Percentiles rank a stretch among this genome's conserved stretches.
Conservation (phyloP, 2,113 vertebrate species). For the Calypte anna region DNA sequence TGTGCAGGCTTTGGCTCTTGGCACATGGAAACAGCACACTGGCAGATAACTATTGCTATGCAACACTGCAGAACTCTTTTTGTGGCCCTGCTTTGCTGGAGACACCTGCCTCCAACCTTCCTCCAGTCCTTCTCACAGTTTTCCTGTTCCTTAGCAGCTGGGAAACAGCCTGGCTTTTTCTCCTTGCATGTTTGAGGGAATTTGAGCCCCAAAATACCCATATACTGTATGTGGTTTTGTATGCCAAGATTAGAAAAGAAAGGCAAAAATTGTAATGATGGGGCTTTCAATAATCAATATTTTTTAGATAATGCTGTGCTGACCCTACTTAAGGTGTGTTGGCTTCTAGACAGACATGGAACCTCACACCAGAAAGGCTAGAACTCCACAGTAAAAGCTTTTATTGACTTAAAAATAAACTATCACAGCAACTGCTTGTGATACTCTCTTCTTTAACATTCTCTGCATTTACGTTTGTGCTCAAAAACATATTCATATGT, state of each 20-base stretch:
- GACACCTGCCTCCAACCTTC: conserved; percentile 49
- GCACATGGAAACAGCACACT: conserved; percentile 49
- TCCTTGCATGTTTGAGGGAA: not conserved
- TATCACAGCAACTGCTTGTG: not conserved
- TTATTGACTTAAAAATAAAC: not conserved
- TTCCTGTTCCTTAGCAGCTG: not conserved
- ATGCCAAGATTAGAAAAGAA: not conserved
- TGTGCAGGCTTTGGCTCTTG: conserved; percentile 53
- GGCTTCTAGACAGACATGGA: fast-evolving
- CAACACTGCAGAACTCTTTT: conserved; percentile 49
- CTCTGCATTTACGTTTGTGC: not conserved
- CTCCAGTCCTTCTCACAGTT: not conserved
- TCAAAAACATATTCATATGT: not conserved
- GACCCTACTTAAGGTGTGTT: not conserved
- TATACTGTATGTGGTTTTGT: not conserved
- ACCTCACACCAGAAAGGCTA: not conserved
- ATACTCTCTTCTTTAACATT: not conserved
- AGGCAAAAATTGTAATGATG: not conserved
- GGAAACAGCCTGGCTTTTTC: conserved; percentile 9
- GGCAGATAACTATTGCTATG: conserved; percentile 67
- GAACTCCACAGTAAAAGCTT: not conserved
- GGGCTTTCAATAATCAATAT: not conserved
- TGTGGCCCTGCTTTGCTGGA: conserved; percentile 30
- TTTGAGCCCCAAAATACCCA: not conserved
- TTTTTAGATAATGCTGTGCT: not conserved